These are phyloP conservation scores for Turritopsis dohrnii DNA, from an alignment of 30 jellyfish, hydroid and myxozoan species.

Conservation along the genomic window DNA sequence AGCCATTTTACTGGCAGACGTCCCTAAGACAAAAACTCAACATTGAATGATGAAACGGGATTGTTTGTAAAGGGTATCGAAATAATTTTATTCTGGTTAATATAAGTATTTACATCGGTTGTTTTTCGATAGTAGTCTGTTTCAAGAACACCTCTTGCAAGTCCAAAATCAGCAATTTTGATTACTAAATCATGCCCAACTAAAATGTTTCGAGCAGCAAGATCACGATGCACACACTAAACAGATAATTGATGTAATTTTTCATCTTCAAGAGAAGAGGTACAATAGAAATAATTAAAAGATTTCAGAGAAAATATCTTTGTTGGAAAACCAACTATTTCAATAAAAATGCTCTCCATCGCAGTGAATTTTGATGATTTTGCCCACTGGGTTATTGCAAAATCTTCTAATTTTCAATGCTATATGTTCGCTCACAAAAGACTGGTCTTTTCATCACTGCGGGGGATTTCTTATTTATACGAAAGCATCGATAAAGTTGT, in stretches of 20 bases:
- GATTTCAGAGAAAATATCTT: too few relatives aligned
- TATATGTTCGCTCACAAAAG: background rate
- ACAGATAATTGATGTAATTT: background rate
- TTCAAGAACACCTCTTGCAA: slow-evolving; percentile 81
- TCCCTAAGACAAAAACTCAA: slow-evolving; percentile 40
- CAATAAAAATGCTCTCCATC: too few relatives aligned
- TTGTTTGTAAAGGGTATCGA: background rate
- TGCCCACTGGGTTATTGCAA: too few relatives aligned
- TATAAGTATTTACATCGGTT: slow-evolving; percentile 52
- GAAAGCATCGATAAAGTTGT: too few relatives aligned
- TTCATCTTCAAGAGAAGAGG: background rate
- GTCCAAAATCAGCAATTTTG: slow-evolving; percentile 95
- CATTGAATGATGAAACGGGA: background rate
- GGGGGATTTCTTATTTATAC: too few relatives aligned
- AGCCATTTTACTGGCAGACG: slow-evolving; percentile 93
- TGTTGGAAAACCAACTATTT: too few relatives aligned
- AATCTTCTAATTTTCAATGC: background rate
- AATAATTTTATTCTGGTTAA: background rate
- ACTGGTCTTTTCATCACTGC: too few relatives aligned
- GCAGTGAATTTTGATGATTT: too few relatives aligned
- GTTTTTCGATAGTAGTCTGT: slow-evolving; percentile 78
- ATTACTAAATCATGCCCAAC: slow-evolving; percentile 70
- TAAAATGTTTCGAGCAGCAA: slow-evolving; percentile 85
- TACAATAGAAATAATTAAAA: too few relatives aligned
- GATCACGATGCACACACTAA: slow-evolving; percentile 92